Evolutionary conservation across 2,113 vertebrate species (phyloP).

Genomic region (Sinocyclocheilus anophthalmus): DNA sequence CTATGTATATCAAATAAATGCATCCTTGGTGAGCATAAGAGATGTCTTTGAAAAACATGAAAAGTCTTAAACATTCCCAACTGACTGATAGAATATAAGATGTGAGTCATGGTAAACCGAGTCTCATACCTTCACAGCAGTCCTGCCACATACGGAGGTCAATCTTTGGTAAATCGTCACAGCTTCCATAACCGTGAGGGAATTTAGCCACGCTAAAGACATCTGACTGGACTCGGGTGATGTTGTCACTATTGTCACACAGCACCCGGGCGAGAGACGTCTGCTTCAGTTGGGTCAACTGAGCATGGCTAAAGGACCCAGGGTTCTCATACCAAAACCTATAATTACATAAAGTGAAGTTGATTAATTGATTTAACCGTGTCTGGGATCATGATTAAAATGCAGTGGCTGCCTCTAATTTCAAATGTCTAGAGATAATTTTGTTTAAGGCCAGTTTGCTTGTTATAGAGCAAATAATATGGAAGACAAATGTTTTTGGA

Average conservation of each 20-base stretch:
- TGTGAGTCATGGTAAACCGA: neutral
- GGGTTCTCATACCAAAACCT: conserved; percentile 98
- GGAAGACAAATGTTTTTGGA: no score
- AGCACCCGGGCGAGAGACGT: conserved; percentile 88
- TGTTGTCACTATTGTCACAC: conserved; percentile 95
- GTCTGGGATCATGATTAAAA: no score
- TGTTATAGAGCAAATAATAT: no score
- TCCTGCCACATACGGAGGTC: conserved; percentile 98
- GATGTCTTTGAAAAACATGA: no score
- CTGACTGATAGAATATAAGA: no score
- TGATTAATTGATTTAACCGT: neutral
- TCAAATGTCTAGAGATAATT: no score
- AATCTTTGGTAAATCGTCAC: conserved; percentile 85
- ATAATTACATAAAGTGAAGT: neutral
- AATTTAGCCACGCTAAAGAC: conserved; percentile 89
- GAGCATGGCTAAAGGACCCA: conserved; percentile 89
- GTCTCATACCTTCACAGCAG: conserved; percentile 90
- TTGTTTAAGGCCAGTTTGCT: no score
- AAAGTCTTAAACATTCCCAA: conserved; percentile 13
- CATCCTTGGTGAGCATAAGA: no score
- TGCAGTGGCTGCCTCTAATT: no score
- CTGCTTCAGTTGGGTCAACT: conserved; percentile 95
- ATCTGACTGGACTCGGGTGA: conserved; percentile 89
- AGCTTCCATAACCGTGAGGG: conserved; percentile 89
- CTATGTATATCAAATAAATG: no score